A percentile compares a stretch with the other conserved stretches of the same genome.
These are phyloP conservation scores for Percina caprodes DNA, from an alignment of 2,113 vertebrate species.

Conservation along the genomic window DNA sequence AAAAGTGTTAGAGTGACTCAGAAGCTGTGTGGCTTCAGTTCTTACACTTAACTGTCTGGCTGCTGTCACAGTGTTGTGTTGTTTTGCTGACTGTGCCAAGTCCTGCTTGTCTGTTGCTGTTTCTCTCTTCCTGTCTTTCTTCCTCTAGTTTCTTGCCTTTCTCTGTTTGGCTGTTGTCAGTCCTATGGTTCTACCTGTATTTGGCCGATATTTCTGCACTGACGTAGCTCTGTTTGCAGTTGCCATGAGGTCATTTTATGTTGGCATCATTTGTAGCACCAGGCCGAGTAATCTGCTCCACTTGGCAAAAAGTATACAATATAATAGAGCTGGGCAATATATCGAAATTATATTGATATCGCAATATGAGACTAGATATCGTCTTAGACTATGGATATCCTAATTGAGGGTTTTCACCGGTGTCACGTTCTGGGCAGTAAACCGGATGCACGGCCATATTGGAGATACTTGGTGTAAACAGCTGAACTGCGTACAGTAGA, in stretches of 20 bases:
- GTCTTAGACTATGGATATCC: no score
- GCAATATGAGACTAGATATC: no score
- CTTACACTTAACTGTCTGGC: conserved; percentile 29
- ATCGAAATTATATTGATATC: no score
- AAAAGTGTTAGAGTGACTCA: conserved; percentile 18
- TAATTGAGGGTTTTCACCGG: no score
- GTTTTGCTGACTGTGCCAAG: conserved; percentile 28
- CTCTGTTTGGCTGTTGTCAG: not conserved
- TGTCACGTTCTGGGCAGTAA: no score
- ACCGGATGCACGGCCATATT: no score
- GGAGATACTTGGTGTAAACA: no score
- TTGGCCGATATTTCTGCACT: conserved; percentile 1
- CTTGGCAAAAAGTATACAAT: conserved; percentile 4
- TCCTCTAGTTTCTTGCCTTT: not conserved
- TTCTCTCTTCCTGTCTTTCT: conserved; percentile 3
- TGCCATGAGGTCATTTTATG: conserved; percentile 34
- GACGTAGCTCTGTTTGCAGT: not conserved
- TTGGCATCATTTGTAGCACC: conserved; percentile 20
- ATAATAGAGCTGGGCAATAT: no score
- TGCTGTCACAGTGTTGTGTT: conserved; percentile 5
- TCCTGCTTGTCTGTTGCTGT: not conserved
- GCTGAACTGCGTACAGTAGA: no score
- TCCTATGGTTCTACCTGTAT: conserved; percentile 3
- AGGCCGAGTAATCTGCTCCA: conserved; percentile 28
- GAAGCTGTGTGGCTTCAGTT: conserved; percentile 1